A percentile compares a stretch with the other conserved stretches of the same genome.
Evolutionary conservation across 2,113 vertebrate genomes (phyloP).

Genomic region (Cynoglossus semilaevis): DNA sequence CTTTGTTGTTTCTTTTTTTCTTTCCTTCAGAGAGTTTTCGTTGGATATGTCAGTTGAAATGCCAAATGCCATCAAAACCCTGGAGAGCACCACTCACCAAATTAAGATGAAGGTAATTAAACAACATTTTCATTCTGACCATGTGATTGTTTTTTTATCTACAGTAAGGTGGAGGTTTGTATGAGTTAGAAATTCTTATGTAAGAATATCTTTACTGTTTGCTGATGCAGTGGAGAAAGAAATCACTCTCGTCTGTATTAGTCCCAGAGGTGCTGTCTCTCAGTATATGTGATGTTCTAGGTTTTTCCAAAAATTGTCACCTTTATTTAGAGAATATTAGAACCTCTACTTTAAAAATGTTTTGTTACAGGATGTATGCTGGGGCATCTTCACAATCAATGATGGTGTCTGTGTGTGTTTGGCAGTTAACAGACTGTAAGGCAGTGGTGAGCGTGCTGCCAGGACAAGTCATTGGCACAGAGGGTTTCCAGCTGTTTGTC

Average conservation of each 20-base stretch:
- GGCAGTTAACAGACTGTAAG: slow-evolving; percentile 81
- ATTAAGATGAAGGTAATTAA: slow-evolving; percentile 79
- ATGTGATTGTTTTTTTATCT: too few relatives aligned
- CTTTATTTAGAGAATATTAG: too few relatives aligned
- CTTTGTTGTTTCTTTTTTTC: background rate
- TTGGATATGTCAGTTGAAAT: slow-evolving; percentile 81
- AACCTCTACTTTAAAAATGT: too few relatives aligned
- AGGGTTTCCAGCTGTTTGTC: slow-evolving; percentile 79
- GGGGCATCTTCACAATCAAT: background rate
- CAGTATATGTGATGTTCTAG: too few relatives aligned
- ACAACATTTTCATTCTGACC: background rate
- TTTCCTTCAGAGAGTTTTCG: slow-evolving; percentile 71
- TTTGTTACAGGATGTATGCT: too few relatives aligned
- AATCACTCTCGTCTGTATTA: too few relatives aligned
- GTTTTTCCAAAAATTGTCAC: too few relatives aligned
- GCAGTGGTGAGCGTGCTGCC: slow-evolving; percentile 79
- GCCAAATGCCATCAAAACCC: slow-evolving; percentile 75
- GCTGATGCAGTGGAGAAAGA: too few relatives aligned
- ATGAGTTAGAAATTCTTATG: too few relatives aligned
- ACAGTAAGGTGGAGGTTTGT: too few relatives aligned
- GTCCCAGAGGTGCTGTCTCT: too few relatives aligned
- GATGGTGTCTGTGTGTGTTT: background rate
- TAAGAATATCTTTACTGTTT: too few relatives aligned
- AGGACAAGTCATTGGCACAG: slow-evolving; percentile 68
- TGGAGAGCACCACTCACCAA: slow-evolving; percentile 73